Evolutionary conservation across 2,797 vertebrate species (phyloP), one percentile per base, ranked within the genome.

Genomic region (Leucoraja ocellata): DNA sequence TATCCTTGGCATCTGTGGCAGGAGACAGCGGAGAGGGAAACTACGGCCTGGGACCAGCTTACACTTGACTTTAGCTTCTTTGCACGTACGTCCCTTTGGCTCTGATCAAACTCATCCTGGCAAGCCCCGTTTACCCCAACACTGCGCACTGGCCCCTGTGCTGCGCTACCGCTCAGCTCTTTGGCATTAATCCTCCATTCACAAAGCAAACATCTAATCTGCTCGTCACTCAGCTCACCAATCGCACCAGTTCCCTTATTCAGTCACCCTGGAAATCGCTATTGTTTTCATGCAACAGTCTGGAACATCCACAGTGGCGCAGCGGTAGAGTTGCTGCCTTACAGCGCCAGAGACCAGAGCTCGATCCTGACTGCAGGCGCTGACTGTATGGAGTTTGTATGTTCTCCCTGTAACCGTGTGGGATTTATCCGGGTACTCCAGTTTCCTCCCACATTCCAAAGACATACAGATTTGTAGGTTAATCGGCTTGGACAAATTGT

Each of bases 201-300:
- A 96, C 97, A 93, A 95, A 95, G 96, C 95, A 94, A 93, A 95
- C 95, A 95, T 95, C 95, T 97, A 97, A 98, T 97, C 97, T 98
- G 97, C 97, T 94, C 94, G 95, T 84, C 95, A 94, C 96, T 95
- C 95, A 94, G 74, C 21, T 4, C 95, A 95, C 96, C 95, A 95
- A 96, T 97, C 96, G 96, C 96, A 96, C 32, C 68, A 25, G 71
- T 88, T 39, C 90, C 71, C 54, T 36, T 14, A 94, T 96, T 96
- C 96, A 97, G 95, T 95, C 95, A 94, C 95, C 96, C 94, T 95
- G 96, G 95, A 95, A 94, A 95, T 95, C 95, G 95, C 96, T 95
- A 97, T 98, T 98, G 97, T 98, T 97, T 96, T 96, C 95, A 94
- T 94, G 95, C 95, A 96, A 96, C 96, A 96, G 97, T 96, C 97